Evolutionary conservation across 2,113 vertebrate genomes (phyloP).

Genomic region (Corythornis vintsioides): DNA sequence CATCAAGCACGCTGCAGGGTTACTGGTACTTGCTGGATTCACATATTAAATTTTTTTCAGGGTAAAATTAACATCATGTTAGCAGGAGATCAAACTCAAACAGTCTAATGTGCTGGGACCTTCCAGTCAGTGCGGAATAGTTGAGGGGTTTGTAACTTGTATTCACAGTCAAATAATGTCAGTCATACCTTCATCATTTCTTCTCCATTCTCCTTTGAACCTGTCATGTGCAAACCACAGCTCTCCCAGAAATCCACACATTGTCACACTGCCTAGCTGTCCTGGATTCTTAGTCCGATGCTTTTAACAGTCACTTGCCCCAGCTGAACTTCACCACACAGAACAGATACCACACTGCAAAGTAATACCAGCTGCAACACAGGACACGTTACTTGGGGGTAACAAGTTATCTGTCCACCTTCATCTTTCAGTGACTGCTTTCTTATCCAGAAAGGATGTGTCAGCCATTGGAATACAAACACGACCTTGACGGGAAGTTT

Average conservation of each 20-base stretch:
- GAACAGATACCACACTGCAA: neutral
- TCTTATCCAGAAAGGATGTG: neutral
- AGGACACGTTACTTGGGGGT: neutral
- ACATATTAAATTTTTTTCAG: neutral
- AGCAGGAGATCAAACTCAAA: neutral
- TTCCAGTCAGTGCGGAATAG: neutral
- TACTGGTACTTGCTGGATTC: neutral
- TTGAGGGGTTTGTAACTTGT: neutral
- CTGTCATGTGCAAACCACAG: rapidly evolving
- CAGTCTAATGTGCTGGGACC: neutral
- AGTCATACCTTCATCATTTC: neutral
- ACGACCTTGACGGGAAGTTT: neutral
- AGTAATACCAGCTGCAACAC: rapidly evolving
- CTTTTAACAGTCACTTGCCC: neutral
- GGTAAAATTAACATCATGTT: neutral
- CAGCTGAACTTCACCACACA: neutral
- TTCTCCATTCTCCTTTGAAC: neutral
- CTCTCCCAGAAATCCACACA: neutral
- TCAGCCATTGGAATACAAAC: neutral
- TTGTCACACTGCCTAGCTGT: neutral
- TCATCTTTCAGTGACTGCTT: neutral
- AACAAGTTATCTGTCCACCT: neutral
- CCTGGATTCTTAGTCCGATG: neutral
- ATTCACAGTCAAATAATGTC: neutral
- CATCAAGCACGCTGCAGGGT: neutral